These are phyloP conservation scores for Gymnobelideus leadbeateri DNA, from an alignment of 2,113 vertebrate species.

Conservation along the genomic window DNA sequence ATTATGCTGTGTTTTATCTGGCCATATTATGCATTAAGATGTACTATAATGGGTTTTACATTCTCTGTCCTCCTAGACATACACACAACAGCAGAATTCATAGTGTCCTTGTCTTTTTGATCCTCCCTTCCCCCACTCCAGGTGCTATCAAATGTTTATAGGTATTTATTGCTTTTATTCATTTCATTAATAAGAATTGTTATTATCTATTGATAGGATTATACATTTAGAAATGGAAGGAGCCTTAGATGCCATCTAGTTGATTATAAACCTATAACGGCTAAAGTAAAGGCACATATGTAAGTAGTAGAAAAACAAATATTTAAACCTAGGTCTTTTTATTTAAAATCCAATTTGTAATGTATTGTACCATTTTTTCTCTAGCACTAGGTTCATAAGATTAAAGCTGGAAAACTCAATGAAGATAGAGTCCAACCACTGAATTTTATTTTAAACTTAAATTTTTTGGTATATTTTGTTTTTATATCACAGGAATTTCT, in stretches of 20 bases:
- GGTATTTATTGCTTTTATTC: background rate
- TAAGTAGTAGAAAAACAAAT: background rate
- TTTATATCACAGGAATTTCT: background rate
- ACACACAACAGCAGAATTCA: background rate
- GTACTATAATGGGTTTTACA: slow-evolving; percentile 1
- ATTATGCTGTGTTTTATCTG: slow-evolving; percentile 41
- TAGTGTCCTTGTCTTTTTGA: background rate
- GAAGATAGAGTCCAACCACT: background rate
- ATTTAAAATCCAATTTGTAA: background rate
- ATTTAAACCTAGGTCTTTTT: background rate
- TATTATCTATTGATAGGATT: background rate
- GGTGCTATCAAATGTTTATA: background rate
- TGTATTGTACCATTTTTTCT: background rate
- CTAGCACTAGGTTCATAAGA: background rate
- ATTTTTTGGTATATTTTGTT: background rate
- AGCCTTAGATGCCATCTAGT: background rate
- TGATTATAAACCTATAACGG: no score
- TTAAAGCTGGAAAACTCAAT: background rate
- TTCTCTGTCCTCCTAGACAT: background rate
- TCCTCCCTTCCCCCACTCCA: background rate
- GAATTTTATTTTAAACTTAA: background rate
- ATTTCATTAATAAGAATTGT: background rate
- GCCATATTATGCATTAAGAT: slow-evolving; percentile 34
- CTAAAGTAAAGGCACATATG: background rate
- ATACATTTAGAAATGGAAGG: background rate